These are phyloP conservation scores for Tragopan temminckii DNA, from an alignment of 2,797 vertebrate species.

Conservation along the genomic window DNA sequence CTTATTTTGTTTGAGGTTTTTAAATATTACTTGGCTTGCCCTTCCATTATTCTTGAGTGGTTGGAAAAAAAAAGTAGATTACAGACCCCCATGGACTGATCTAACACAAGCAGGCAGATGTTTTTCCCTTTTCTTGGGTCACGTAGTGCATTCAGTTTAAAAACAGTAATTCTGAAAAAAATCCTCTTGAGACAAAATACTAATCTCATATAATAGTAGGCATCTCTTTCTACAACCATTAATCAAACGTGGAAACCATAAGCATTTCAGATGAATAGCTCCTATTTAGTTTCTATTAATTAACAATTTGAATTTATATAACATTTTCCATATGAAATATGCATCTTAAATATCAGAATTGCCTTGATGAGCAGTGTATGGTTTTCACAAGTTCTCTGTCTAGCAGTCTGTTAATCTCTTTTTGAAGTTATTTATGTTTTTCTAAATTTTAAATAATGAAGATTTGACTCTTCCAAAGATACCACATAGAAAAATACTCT, in stretches of 20 bases:
- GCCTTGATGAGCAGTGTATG: not conserved
- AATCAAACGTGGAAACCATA: not conserved
- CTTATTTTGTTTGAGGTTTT: slow-evolving; percentile 78
- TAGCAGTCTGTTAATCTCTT: not conserved
- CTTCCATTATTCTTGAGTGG: slow-evolving; percentile 75
- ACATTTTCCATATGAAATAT: not conserved
- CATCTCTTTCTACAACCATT: not conserved
- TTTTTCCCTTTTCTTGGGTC: slow-evolving; percentile 63
- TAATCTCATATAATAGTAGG: not conserved
- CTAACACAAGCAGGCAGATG: slow-evolving; percentile 71
- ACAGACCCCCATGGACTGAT: slow-evolving; percentile 73
- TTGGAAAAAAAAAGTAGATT: slow-evolving; percentile 69
- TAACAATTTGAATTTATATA: not conserved
- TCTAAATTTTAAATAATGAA: not conserved
- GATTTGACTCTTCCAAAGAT: not conserved
- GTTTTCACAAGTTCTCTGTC: not conserved
- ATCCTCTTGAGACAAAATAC: not conserved
- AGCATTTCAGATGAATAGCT: not conserved
- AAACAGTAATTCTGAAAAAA: not conserved
- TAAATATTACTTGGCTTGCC: slow-evolving; percentile 52
- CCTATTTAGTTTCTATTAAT: not conserved
- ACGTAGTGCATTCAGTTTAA: slow-evolving; percentile 56
- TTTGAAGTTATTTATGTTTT: not conserved
- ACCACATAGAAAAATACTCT: not conserved
- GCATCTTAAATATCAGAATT: not conserved